A percentile compares a stretch with the other conserved stretches of the same genome.
Conservation (phyloP, 1,140 invertebrate genomes). For the Campoletis sonorensis region DNA sequence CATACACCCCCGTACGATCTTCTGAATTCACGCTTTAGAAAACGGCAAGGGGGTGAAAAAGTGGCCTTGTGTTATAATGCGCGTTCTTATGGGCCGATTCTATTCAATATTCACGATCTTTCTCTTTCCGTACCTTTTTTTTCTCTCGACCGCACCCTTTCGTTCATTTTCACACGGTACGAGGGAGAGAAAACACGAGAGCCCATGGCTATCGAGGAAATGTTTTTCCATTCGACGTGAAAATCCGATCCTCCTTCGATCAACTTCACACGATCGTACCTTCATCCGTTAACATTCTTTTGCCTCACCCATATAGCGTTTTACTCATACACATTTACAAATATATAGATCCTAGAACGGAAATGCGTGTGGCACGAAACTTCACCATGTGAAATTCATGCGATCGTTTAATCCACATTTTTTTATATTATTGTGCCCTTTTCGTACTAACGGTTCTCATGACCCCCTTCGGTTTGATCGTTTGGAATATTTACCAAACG, state of each 20-base stretch:
- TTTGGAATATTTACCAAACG: background rate
- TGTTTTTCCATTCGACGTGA: slow-evolving; percentile 21
- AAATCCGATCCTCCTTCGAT: background rate
- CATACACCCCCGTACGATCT: slow-evolving; percentile 1
- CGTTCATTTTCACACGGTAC: slow-evolving; percentile 32
- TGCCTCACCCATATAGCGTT: background rate
- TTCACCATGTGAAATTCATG: background rate
- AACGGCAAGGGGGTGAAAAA: slow-evolving; percentile 21
- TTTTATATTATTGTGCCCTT: background rate
- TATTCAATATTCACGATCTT: slow-evolving; percentile 49
- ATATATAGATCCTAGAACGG: slow-evolving; percentile 1
- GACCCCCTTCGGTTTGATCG: background rate
- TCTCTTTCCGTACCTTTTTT: slow-evolving; percentile 31
- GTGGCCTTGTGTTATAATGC: background rate
- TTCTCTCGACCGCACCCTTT: slow-evolving; percentile 20
- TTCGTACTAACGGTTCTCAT: background rate
- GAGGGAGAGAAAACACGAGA: background rate
- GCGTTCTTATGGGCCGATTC: background rate
- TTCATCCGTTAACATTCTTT: slow-evolving; percentile 13
- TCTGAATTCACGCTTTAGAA: slow-evolving; percentile 34
- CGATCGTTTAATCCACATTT: background rate
- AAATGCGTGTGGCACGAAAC: slow-evolving; percentile 13
- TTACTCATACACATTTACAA: background rate
- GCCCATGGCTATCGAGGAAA: slow-evolving; percentile 15
- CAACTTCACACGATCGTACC: slow-evolving; percentile 1